Evolutionary conservation across 2,888 invertebrate genomes (phyloP), one percentile per base, ranked within the genome.

Genomic region (Marasmarcha lunaedactyla): DNA sequence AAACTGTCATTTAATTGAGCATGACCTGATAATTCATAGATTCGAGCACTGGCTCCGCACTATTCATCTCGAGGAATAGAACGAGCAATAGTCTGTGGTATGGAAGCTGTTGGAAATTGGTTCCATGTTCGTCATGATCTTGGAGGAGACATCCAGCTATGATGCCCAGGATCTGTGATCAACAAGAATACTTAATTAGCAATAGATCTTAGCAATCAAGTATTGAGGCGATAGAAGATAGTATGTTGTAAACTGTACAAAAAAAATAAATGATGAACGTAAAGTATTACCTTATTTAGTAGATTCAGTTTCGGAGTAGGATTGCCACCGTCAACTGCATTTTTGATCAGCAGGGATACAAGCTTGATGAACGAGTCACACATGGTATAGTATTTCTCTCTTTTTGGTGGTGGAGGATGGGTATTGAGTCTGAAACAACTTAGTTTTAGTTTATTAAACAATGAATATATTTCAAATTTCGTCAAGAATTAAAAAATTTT

Each of bases 41-140:
- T 73, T 99, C 98, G 38, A 98, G 83, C 9, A 97, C 92, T 0
- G 94, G 92, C 63, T 97, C 98, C 0, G 96, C 94, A 48, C 93
- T 91, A 65, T 96, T 98, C 61, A 99, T 87, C 63, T 99, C 99
- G 46, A 98, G 88, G 77, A 98, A 98, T 35, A 99, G 87, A 88
- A 97, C 96, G 46, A 98, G 92, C 57, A 99, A 91, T 47, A 99
- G 92, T 37, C 99, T 89, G 68, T 99, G 98, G 74, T 98, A 99
- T 1, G 99, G 98, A 58, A 99, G 84, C 73, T 98, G 98, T 63
- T 98, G 97, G 83, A 99, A 99, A 46, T 94, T 94, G 0, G 89
- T 87, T 42, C 90, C 89, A 36, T 95, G 90, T 48, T 93, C 89
- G 49, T 99, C 98, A 55, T 98, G 98, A 68, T 99, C 99, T 74